Evolutionary conservation across 2,797 vertebrate species (phyloP).

Genomic region (Gouania willdenowi): DNA sequence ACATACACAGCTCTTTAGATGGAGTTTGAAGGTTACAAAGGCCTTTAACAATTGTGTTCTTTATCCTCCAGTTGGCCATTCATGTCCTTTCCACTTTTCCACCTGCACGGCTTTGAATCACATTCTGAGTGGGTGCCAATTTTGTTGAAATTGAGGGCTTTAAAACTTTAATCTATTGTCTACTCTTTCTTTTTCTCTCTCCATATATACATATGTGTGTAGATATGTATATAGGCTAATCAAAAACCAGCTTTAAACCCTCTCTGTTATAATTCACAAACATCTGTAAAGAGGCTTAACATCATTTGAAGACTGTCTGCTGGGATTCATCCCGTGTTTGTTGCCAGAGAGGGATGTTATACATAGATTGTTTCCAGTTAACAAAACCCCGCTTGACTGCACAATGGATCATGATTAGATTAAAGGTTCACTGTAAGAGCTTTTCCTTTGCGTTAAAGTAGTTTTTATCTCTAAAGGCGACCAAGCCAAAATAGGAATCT

Average conservation of each 20-base stretch:
- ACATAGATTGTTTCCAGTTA: slow-evolving; percentile 71
- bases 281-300: slow-evolving; percentile 46
- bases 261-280: slow-evolving; percentile 32
- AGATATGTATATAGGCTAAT: too few species aligned
- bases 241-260: slow-evolving; percentile 5
- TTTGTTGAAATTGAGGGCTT: too few species aligned
- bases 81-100: background rate
- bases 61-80: slow-evolving; percentile 1
- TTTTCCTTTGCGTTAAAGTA: slow-evolving; percentile 58
- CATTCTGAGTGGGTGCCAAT: background rate
- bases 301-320: slow-evolving; percentile 37
- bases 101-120: background rate
- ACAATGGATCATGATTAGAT: slow-evolving; percentile 71
- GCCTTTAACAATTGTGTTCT: background rate
- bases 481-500: slow-evolving; percentile 46
- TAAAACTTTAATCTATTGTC: too few species aligned
- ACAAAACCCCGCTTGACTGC: slow-evolving; percentile 69
- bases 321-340: slow-evolving; percentile 53
- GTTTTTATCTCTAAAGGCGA: slow-evolving; percentile 57
- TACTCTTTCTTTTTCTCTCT: too few species aligned
- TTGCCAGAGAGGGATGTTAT: slow-evolving; percentile 68
- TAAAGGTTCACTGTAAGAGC: slow-evolving; percentile 65
- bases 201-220: background rate
- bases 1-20: background rate
- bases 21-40: background rate